These are phyloP conservation scores for Piaya cayana DNA, from an alignment of 2,113 vertebrate genomes.

Conservation along the genomic window DNA sequence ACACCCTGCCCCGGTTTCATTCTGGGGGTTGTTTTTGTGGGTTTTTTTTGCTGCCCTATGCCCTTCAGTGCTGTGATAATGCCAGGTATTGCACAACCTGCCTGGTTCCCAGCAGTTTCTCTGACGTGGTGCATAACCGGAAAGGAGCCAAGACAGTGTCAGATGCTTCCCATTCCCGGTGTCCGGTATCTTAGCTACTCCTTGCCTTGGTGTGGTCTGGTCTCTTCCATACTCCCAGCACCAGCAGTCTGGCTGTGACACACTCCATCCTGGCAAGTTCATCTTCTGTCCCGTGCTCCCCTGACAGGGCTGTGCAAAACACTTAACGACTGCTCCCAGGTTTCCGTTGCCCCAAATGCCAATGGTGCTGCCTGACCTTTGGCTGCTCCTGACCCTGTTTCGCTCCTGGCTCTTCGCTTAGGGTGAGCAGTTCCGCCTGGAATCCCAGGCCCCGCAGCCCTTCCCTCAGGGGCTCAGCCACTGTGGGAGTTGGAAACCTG, in stretches of 20 bases:
- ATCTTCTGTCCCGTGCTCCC: not conserved
- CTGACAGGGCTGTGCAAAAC: accelerated
- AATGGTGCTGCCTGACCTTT: not conserved
- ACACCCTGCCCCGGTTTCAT: not conserved
- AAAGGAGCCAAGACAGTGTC: not conserved
- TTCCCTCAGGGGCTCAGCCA: not conserved
- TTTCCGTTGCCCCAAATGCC: not conserved
- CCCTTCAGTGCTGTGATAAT: not conserved
- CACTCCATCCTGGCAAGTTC: not conserved
- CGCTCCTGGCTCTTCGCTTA: not conserved
- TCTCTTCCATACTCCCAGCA: not conserved
- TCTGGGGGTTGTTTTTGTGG: not conserved
- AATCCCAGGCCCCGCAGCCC: not conserved
- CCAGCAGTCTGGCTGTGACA: not conserved
- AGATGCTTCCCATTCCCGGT: accelerated
- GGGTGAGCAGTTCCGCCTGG: not conserved
- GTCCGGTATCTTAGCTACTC: not conserved
- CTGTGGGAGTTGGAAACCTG: not conserved
- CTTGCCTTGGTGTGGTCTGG: not conserved
- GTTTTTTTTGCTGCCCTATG: not conserved
- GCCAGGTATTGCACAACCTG: not conserved
- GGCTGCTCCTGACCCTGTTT: accelerated
- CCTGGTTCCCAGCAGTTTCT: not conserved
- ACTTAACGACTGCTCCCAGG: not conserved
- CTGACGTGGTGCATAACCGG: accelerated